Evolutionary conservation across 2,888 invertebrate species (phyloP).

Genomic region (Drosophila recens): DNA sequence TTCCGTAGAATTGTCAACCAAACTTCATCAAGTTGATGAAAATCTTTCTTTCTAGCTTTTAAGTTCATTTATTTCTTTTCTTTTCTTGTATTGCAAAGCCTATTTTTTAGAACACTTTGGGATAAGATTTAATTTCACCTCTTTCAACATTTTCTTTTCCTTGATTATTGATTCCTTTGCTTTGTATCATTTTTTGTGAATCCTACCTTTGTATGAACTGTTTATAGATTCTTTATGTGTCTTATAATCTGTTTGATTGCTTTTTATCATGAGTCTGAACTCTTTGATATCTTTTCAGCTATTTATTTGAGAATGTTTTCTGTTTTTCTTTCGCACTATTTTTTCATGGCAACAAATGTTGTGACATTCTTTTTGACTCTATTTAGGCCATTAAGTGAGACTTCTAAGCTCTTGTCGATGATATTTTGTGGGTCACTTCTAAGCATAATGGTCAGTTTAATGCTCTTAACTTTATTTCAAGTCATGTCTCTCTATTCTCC

Average conservation of each 20-base stretch:
- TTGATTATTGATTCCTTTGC: neutral
- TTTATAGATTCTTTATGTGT: neutral
- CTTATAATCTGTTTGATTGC: neutral
- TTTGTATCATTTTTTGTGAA: neutral
- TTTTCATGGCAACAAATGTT: neutral
- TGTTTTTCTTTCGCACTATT: too few species aligned
- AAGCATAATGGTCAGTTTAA: neutral
- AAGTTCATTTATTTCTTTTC: too few species aligned
- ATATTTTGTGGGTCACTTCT: neutral
- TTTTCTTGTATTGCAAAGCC: too few species aligned
- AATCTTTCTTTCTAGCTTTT: too few species aligned
- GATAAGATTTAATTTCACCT: neutral
- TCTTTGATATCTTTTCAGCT: neutral
- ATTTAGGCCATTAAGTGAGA: neutral
- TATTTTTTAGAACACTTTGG: neutral
- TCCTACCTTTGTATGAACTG: neutral
- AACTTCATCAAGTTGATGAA: too few species aligned
- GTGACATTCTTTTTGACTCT: neutral
- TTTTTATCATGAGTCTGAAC: neutral
- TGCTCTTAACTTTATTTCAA: neutral
- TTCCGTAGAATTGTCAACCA: too few species aligned
- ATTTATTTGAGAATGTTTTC: neutral
- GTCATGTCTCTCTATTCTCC: neutral
- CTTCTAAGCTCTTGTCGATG: neutral
- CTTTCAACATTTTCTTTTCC: conserved; percentile 1